Conservation (phyloP, 2,113 vertebrate species). For the Lamprotornis superbus region DNA sequence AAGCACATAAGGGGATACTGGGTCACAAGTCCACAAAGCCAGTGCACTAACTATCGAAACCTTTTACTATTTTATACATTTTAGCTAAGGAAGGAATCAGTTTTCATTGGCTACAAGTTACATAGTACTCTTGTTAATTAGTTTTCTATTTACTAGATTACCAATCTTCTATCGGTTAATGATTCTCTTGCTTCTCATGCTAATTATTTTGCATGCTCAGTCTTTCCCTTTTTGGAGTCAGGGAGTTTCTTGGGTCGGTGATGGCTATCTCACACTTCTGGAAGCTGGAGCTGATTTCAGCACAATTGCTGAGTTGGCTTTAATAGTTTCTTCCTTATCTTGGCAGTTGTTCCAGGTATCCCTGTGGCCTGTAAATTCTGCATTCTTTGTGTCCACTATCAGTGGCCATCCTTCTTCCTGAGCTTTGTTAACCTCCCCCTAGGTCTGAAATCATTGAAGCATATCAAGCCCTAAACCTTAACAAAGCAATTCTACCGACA, state of each 20-base stretch:
- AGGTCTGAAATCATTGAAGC: background rate
- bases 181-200: background rate
- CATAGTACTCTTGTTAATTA: background rate
- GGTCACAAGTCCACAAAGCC: background rate
- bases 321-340: background rate
- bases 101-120: background rate
- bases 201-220: background rate
- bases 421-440: background rate
- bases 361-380: background rate
- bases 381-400: background rate
- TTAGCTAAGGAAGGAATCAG: background rate
- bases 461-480: background rate
- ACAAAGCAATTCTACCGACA: background rate
- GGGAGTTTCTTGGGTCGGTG: background rate
- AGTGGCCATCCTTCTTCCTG: background rate
- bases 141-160: too few relatives aligned
- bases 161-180: background rate
- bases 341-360: background rate
- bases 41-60: background rate
- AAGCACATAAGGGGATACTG: background rate
- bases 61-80: background rate
- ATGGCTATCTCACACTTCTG: fast-evolving
- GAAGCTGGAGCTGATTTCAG: background rate
- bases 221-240: background rate
- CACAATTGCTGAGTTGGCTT: background rate